Percentiles rank a stretch among this genome's conserved stretches.
Evolutionary conservation across 2,797 vertebrate species (phyloP).

Genomic region (Diceros bicornis): DNA sequence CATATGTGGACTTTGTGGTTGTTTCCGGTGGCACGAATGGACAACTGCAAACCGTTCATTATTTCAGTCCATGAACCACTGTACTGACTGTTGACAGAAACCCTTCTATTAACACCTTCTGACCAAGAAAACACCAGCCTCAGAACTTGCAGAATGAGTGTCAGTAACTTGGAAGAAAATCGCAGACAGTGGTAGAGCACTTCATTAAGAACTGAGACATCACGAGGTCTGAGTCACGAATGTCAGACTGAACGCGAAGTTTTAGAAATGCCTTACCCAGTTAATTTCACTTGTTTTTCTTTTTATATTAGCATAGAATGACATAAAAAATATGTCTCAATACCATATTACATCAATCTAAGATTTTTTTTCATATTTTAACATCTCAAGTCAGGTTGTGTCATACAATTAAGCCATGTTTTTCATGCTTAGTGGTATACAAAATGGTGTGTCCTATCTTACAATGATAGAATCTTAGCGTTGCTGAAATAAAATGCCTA

Average conservation of each 20-base stretch:
- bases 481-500: background rate
- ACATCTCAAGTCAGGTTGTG: background rate
- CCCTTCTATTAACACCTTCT: background rate
- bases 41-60: background rate
- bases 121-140: background rate
- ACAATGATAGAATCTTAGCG: background rate
- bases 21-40: background rate
- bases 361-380: background rate
- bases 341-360: background rate
- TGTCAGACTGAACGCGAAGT: background rate
- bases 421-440: background rate
- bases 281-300: slow-evolving; percentile 7
- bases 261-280: background rate
- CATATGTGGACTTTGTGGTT: background rate
- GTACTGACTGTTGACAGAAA: background rate
- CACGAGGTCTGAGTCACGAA: background rate
- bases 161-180: background rate
- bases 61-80: background rate
- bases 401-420: background rate
- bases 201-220: background rate
- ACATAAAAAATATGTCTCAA: background rate
- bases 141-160: background rate
- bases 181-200: background rate
- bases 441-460: background rate
- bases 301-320: background rate